These are phyloP conservation scores for Agrochola macilenta DNA, from an alignment of 2,888 invertebrate genomes.

Conservation along the genomic window DNA sequence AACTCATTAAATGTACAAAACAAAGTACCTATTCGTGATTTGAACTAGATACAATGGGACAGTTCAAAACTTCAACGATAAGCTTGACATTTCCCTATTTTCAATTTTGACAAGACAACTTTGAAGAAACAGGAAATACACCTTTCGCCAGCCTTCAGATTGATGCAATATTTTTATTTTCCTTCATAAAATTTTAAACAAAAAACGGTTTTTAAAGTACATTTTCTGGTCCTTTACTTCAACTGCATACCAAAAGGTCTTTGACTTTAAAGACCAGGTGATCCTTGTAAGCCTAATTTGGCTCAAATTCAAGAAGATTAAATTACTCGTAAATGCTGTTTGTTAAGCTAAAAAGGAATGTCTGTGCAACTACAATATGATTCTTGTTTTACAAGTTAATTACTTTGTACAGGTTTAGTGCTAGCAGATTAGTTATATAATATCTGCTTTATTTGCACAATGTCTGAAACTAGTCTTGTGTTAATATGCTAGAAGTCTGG, in stretches of 20 bases:
- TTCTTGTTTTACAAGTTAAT: slow-evolving; percentile 37
- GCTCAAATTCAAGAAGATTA: slow-evolving; percentile 33
- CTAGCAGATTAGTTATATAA: slow-evolving; percentile 29
- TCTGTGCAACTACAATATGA: slow-evolving; percentile 5
- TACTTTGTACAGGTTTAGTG: slow-evolving; percentile 18
- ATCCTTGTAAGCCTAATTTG: slow-evolving; percentile 47
- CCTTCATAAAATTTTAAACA: background rate
- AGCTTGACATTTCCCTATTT: slow-evolving; percentile 20
- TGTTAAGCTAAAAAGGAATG: slow-evolving; percentile 25
- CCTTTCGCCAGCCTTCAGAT: slow-evolving; percentile 40
- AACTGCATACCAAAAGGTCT: slow-evolving; percentile 47
- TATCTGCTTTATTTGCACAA: slow-evolving; percentile 29
- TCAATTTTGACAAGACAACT: slow-evolving; percentile 18
- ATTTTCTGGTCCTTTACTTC: slow-evolving; percentile 30
- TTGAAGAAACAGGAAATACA: slow-evolving; percentile 40
- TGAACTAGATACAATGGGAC: background rate
- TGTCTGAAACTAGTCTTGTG: slow-evolving; percentile 14
- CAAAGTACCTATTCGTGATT: background rate
- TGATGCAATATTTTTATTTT: slow-evolving; percentile 18
- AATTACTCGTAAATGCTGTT: slow-evolving; percentile 45
- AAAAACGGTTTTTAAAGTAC: background rate
- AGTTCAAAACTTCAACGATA: background rate
- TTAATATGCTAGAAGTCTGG: slow-evolving; percentile 5
- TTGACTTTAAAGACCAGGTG: slow-evolving; percentile 42
- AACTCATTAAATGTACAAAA: background rate